These are phyloP conservation scores for Odontophorus gujanensis DNA, from an alignment of 2,113 vertebrate genomes.

Conservation along the genomic window DNA sequence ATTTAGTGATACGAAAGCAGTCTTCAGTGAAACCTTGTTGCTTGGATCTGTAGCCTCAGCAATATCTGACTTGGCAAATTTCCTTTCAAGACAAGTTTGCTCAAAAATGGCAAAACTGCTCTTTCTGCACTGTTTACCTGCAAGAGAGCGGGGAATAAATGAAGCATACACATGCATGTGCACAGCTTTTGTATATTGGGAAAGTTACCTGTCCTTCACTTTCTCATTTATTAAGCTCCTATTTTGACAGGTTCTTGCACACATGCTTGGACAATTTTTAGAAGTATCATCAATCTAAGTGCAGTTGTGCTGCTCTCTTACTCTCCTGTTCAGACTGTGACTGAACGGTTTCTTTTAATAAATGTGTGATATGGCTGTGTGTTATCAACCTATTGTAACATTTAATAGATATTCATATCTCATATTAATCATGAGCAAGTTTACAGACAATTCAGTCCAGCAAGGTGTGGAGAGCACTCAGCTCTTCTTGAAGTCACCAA, in stretches of 20 bases:
- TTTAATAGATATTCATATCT: slow-evolving; percentile 73
- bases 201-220: slow-evolving; percentile 72
- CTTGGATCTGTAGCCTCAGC: background rate
- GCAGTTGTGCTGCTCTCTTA: slow-evolving; percentile 17
- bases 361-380: slow-evolving; percentile 59
- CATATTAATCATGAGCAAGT: slow-evolving; percentile 60
- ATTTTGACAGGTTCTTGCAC: slow-evolving; percentile 65
- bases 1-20: background rate
- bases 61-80: slow-evolving; percentile 42
- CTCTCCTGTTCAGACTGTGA: slow-evolving; percentile 32
- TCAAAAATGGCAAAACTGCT: slow-evolving; percentile 41
- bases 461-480: background rate
- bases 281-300: slow-evolving; percentile 64
- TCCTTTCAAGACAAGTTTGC: slow-evolving; percentile 52
- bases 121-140: slow-evolving; percentile 49
- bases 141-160: slow-evolving; percentile 34
- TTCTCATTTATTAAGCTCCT: slow-evolving; percentile 73
- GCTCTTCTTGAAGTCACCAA: slow-evolving; percentile 17
- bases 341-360: slow-evolving; percentile 70
- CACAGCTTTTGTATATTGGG: slow-evolving; percentile 46
- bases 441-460: slow-evolving; percentile 37
- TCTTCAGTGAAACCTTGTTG: background rate
- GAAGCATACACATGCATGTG: slow-evolving; percentile 42
- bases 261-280: slow-evolving; percentile 66
- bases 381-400: slow-evolving; percentile 71